These are phyloP conservation scores for Labeo calbasu DNA, from an alignment of 2,797 vertebrate species.

Conservation along the genomic window DNA sequence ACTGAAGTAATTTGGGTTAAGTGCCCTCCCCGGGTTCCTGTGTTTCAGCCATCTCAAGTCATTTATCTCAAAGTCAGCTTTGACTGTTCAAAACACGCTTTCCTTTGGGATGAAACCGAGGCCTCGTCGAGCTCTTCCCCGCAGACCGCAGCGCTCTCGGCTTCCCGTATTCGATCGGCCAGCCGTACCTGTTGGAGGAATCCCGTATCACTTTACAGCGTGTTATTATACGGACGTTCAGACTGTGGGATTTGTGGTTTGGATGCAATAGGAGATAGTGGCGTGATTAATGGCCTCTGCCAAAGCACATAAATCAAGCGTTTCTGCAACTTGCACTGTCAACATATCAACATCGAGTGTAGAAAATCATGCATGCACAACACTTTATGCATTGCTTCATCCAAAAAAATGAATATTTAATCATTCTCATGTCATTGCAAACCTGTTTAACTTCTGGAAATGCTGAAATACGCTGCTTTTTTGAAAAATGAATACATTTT, in stretches of 20 bases:
- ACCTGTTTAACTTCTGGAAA: background rate
- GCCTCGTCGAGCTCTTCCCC: background rate
- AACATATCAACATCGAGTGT: slow-evolving; percentile 2
- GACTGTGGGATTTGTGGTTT: slow-evolving; percentile 56
- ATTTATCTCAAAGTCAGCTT: background rate
- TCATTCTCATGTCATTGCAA: background rate
- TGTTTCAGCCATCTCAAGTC: background rate
- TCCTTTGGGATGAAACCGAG: background rate
- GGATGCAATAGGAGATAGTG: slow-evolving; percentile 45
- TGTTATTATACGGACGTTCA: background rate
- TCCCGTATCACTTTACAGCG: slow-evolving; percentile 29
- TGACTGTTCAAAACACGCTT: background rate
- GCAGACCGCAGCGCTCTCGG: slow-evolving; percentile 19
- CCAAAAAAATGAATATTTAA: background rate
- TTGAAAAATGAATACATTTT: too few species aligned
- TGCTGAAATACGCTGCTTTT: background rate
- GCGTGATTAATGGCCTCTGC: slow-evolving; percentile 56
- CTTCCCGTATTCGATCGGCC: background rate
- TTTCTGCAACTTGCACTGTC: slow-evolving; percentile 35
- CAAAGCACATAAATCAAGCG: slow-evolving; percentile 45
- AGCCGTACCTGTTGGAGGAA: slow-evolving; percentile 41
- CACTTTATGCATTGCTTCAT: background rate
- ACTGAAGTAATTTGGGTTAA: slow-evolving; percentile 33
- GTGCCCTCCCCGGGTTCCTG: slow-evolving; percentile 30
- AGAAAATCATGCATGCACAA: slow-evolving; percentile 9